Evolutionary conservation across 2,113 vertebrate species (phyloP).

Genomic region (Ammodytes dubius): DNA sequence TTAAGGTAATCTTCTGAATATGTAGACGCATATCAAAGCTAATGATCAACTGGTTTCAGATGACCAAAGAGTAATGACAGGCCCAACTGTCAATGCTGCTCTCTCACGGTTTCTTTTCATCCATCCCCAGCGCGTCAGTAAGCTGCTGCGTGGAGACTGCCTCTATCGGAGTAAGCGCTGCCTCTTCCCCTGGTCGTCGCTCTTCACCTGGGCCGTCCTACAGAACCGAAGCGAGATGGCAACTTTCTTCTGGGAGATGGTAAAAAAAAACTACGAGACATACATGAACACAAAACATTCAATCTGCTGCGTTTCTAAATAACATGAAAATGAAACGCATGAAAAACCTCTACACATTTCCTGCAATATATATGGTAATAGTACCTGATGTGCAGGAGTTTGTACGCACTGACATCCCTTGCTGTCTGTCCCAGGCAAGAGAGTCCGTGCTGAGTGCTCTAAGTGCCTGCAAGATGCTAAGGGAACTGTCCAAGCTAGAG

Average conservation of each 20-base stretch:
- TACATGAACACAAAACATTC: not conserved
- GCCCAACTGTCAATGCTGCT: not conserved
- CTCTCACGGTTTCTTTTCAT: not conserved
- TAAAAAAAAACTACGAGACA: conserved; percentile 59
- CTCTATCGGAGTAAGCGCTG: conserved; percentile 42
- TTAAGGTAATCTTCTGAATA: conserved; percentile 71
- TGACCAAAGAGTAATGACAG: not conserved
- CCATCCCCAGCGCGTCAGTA: conserved; percentile 57
- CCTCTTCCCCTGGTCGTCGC: conserved; percentile 87
- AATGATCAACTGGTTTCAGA: not conserved
- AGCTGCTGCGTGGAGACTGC: conserved; percentile 59
- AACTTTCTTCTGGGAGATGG: conserved; percentile 94
- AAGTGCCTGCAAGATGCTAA: conserved; percentile 87
- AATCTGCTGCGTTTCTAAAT: not conserved
- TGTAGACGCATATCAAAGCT: not conserved
- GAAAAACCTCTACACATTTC: not conserved
- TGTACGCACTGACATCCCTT: not conserved
- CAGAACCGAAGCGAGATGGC: conserved; percentile 91
- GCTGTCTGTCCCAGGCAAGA: conserved; percentile 77
- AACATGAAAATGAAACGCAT: not conserved
- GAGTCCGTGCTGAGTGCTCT: conserved; percentile 89
- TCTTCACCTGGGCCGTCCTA: conserved; percentile 92
- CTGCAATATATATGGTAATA: not conserved
- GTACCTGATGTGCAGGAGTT: not conserved
- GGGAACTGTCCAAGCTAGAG: conserved; percentile 88